These are phyloP conservation scores for Synanthedon tipuliformis DNA, from an alignment of 2,888 invertebrate genomes.

Conservation along the genomic window DNA sequence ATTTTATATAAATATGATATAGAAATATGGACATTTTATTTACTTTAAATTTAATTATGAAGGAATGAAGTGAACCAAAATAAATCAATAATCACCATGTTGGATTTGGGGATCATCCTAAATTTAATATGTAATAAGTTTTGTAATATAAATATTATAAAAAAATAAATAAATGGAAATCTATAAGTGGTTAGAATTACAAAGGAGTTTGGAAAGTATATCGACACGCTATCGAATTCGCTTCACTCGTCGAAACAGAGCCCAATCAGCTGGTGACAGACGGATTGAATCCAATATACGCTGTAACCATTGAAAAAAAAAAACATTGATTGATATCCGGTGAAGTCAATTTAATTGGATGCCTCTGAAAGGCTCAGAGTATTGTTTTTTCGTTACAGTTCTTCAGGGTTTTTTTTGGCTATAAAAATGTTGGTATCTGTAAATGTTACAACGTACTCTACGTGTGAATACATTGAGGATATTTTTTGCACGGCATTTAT, in stretches of 20 bases:
- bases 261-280: constrained; percentile 46
- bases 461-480: not conserved
- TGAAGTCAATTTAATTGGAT: constrained; percentile 11
- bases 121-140: too few species aligned
- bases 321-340: constrained; percentile 33
- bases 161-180: too few species aligned
- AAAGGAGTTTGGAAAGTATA: not conserved
- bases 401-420: not conserved
- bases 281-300: constrained; percentile 38
- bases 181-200: too few species aligned
- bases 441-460: too few species aligned
- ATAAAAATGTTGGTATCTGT: not conserved
- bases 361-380: not conserved
- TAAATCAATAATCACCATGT: too few species aligned
- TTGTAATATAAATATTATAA: too few species aligned
- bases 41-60: too few species aligned
- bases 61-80: too few species aligned
- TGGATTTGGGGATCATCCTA: too few species aligned
- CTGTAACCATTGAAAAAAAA: constrained; percentile 20
- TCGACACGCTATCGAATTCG: constrained; percentile 5
- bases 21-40: too few species aligned
- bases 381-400: not conserved
- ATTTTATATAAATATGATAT: too few species aligned
- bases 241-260: constrained; percentile 10
- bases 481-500: not conserved